These are phyloP conservation scores for Mus caroli DNA, from an alignment of 2,797 vertebrate genomes.

Conservation along the genomic window DNA sequence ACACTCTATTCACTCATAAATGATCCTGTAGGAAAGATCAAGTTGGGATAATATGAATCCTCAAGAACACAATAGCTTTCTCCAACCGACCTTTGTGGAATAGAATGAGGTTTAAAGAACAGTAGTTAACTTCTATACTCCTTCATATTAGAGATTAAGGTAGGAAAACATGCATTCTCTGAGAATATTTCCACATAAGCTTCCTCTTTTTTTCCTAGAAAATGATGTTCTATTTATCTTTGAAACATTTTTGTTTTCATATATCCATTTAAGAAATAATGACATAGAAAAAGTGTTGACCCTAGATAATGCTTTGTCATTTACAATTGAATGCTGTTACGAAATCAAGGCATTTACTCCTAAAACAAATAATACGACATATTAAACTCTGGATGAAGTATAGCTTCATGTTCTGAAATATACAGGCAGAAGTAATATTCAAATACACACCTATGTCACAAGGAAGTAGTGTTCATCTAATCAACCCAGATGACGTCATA, in stretches of 20 bases:
- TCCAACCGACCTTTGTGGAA: neutral
- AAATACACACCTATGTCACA: conserved; percentile 5
- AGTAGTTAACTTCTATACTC: neutral
- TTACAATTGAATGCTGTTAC: conserved; percentile 58
- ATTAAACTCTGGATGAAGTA: conserved; percentile 20
- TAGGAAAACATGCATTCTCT: neutral
- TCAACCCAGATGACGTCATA: neutral
- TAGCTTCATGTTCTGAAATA: neutral
- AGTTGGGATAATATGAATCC: neutral
- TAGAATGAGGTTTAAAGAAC: neutral
- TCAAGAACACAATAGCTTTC: neutral
- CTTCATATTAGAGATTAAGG: neutral
- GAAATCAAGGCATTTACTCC: conserved; percentile 46
- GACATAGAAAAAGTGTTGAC: conserved; percentile 19
- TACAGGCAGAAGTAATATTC: conserved; percentile 37
- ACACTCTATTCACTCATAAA: neutral
- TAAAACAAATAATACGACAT: neutral
- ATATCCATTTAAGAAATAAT: conserved; percentile 74
- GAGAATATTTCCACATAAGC: neutral
- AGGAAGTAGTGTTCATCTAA: neutral
- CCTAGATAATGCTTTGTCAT: conserved; percentile 59
- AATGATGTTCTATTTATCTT: conserved; percentile 9
- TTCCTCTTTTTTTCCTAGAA: no score
- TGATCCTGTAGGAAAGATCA: neutral
- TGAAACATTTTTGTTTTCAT: conserved; percentile 56